These are phyloP conservation scores for Chroicocephalus ridibundus DNA, from an alignment of 2,113 vertebrate species.

Conservation along the genomic window DNA sequence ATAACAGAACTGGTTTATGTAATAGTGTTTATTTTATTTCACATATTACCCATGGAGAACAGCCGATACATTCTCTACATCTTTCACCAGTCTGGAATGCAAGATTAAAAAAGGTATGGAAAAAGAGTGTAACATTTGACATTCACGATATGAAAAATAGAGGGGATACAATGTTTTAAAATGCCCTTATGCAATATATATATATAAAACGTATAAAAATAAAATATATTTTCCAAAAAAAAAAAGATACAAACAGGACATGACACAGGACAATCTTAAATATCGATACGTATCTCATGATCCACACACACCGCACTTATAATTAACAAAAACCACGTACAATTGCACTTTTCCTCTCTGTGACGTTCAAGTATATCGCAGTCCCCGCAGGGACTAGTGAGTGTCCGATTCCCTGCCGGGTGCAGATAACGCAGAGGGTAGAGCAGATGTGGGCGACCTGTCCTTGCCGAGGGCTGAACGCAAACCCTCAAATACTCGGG, in stretches of 20 bases:
- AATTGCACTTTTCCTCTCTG: conserved; percentile 96
- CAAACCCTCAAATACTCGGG: background rate
- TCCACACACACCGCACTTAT: conserved; percentile 79
- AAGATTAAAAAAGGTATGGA: conserved; percentile 51
- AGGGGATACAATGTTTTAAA: conserved; percentile 83
- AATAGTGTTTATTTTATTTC: conserved; percentile 73
- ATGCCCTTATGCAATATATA: conserved; percentile 90
- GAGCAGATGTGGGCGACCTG: background rate
- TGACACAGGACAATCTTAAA: conserved; percentile 83
- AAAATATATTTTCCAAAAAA: conserved; percentile 83
- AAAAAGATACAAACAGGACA: conserved; percentile 79
- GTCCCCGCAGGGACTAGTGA: conserved; percentile 78
- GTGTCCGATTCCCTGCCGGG: conserved; percentile 70
- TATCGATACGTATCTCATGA: conserved; percentile 82
- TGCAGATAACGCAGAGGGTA: conserved; percentile 67
- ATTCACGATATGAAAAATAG: conserved; percentile 77
- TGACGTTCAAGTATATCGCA: conserved; percentile 93
- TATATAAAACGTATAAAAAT: conserved; percentile 91
- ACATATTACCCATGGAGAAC: conserved; percentile 79
- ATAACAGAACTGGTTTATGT: background rate
- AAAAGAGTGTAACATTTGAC: conserved; percentile 76
- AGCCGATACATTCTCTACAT: conserved; percentile 78
- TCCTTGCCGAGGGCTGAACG: background rate
- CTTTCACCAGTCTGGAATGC: conserved; percentile 76
- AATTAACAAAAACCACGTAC: conserved; percentile 57